Conservation (phyloP, 1,140 invertebrate genomes). For the Rhizoglyphus robini region DNA sequence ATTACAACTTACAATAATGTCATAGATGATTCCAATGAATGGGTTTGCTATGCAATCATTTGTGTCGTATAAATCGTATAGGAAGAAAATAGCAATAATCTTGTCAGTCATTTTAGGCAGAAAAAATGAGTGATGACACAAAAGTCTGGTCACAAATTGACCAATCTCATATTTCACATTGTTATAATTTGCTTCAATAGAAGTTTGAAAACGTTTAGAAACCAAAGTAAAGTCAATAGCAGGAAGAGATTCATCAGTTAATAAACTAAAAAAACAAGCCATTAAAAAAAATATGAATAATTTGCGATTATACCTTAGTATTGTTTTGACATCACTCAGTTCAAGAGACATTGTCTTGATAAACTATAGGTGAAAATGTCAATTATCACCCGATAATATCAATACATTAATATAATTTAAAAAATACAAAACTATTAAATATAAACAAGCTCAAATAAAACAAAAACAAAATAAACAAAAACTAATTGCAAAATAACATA, state of each 20-base stretch:
- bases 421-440: no score
- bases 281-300: not conserved
- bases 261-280: not conserved
- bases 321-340: not conserved
- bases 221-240: not conserved
- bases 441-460: no score
- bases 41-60: not conserved
- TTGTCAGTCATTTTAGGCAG: not conserved
- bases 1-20: not conserved
- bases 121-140: not conserved
- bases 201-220: not conserved
- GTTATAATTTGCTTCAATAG: not conserved
- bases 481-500: no score
- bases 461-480: no score
- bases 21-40: not conserved
- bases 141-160: not conserved
- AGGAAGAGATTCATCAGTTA: not conserved
- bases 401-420: no score
- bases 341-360: not conserved
- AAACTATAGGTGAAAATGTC: no score
- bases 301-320: not conserved
- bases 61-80: not conserved
- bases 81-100: not conserved
- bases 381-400: no score
- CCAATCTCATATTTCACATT: not conserved